Percentiles rank a stretch among this genome's conserved stretches.
Conservation (phyloP, 2,888 invertebrate genomes). For the Melinaea marsaeus region DNA sequence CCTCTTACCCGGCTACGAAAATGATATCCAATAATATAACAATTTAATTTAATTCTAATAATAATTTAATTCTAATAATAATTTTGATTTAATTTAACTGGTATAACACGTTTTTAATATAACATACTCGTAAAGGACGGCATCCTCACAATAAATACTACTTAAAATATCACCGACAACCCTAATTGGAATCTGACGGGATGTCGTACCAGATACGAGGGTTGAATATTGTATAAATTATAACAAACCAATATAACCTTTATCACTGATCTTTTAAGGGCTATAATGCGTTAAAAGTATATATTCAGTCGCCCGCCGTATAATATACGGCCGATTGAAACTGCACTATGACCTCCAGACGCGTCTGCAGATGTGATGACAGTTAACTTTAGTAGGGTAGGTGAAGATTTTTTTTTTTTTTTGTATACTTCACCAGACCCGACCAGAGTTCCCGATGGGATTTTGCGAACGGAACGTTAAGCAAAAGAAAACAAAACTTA, state of each 20-base stretch:
- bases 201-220: slow-evolving; percentile 61
- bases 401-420: background rate
- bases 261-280: slow-evolving; percentile 17
- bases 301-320: slow-evolving; percentile 20
- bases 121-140: too few species aligned
- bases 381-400: slow-evolving; percentile 6
- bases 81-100: too few species aligned
- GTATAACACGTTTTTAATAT: too few species aligned
- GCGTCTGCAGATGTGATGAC: slow-evolving; percentile 18
- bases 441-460: too few species aligned
- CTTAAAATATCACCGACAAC: slow-evolving; percentile 33
- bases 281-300: slow-evolving; percentile 7
- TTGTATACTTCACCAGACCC: too few species aligned
- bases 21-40: too few species aligned
- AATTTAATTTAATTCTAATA: too few species aligned
- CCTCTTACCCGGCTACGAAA: too few species aligned
- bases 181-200: slow-evolving; percentile 60
- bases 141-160: too few species aligned
- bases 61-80: too few species aligned
- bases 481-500: too few species aligned
- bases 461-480: too few species aligned
- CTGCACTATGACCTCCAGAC: slow-evolving; percentile 46
- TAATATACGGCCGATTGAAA: slow-evolving; percentile 47
- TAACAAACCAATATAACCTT: slow-evolving; percentile 21
- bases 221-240: slow-evolving; percentile 47